Percentiles rank a stretch among this genome's conserved stretches.
Conservation (phyloP, 2,113 vertebrate species). For the Callaeas wilsoni region DNA sequence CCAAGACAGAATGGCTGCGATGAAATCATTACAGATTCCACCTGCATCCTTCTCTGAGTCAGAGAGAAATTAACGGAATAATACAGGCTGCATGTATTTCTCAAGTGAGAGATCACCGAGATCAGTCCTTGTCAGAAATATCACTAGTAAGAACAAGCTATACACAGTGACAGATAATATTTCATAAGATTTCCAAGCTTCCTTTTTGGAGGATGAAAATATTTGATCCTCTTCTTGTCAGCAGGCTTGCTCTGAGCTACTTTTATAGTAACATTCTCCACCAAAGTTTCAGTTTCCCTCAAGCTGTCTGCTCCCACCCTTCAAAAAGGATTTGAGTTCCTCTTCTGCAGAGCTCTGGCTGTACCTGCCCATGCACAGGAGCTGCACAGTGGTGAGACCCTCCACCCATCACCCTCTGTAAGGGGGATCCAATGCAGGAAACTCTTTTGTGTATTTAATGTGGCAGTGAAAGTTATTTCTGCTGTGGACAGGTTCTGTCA, state of each 20-base stretch:
- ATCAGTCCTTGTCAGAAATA: conserved; percentile 21
- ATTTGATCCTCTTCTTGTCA: background rate
- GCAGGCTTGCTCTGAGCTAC: background rate
- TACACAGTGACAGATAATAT: background rate
- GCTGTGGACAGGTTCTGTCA: background rate
- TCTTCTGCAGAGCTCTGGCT: background rate
- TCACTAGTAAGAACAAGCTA: background rate
- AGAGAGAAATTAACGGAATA: conserved; percentile 30
- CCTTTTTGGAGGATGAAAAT: background rate
- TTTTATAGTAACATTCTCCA: background rate
- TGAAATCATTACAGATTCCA: conserved; percentile 19
- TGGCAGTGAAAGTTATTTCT: background rate
- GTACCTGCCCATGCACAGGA: background rate
- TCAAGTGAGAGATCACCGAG: conserved; percentile 23
- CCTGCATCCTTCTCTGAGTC: conserved; percentile 19
- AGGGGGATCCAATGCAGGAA: background rate
- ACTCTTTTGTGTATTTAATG: background rate
- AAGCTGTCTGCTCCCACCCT: background rate
- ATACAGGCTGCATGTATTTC: background rate
- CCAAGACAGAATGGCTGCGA: background rate
- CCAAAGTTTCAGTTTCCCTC: background rate
- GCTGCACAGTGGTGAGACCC: background rate
- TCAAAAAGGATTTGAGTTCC: background rate
- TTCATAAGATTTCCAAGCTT: background rate
- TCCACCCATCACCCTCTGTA: background rate